Conservation (phyloP, 2,797 vertebrate genomes). For the Arnoldichthys spilopterus region DNA sequence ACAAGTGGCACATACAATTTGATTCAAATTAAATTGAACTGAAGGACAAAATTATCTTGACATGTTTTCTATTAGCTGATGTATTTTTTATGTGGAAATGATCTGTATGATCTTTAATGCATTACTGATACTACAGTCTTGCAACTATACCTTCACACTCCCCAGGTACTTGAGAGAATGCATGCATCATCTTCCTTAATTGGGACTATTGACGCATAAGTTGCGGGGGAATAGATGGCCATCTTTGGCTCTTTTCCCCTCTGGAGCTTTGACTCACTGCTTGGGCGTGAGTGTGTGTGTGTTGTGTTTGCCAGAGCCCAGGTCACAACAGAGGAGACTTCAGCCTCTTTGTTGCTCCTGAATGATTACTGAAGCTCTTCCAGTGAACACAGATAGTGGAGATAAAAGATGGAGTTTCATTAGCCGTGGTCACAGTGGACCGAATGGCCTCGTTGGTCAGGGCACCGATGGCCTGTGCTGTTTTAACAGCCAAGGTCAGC, state of each 20-base stretch:
- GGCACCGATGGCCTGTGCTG: conserved; percentile 1
- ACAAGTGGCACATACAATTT: too few relatives aligned
- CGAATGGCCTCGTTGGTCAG: conserved; percentile 20
- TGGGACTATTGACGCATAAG: conserved; percentile 28
- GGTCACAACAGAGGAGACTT: conserved; percentile 51
- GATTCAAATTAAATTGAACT: too few relatives aligned
- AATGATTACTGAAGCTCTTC: conserved; percentile 51
- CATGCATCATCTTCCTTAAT: conserved; percentile 28
- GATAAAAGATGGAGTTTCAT: conserved; percentile 48
- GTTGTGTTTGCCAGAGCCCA: neutral
- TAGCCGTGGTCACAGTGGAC: conserved; percentile 36
- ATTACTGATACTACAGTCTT: neutral
- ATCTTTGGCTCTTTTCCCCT: conserved; percentile 16
- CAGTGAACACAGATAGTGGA: conserved; percentile 24
- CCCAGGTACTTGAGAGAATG: neutral
- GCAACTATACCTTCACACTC: neutral
- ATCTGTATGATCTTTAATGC: too few relatives aligned
- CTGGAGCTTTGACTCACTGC: conserved; percentile 21
- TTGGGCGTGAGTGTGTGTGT: conserved; percentile 13
- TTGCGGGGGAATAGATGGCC: conserved; percentile 3
- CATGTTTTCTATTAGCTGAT: too few relatives aligned
- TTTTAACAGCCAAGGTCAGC: conserved; percentile 46
- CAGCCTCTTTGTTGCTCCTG: conserved; percentile 37
- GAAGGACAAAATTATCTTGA: too few relatives aligned
- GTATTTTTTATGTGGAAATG: too few relatives aligned